Evolutionary conservation across 2,113 vertebrate genomes (phyloP).

Genomic region (Stigmatopora argus): DNA sequence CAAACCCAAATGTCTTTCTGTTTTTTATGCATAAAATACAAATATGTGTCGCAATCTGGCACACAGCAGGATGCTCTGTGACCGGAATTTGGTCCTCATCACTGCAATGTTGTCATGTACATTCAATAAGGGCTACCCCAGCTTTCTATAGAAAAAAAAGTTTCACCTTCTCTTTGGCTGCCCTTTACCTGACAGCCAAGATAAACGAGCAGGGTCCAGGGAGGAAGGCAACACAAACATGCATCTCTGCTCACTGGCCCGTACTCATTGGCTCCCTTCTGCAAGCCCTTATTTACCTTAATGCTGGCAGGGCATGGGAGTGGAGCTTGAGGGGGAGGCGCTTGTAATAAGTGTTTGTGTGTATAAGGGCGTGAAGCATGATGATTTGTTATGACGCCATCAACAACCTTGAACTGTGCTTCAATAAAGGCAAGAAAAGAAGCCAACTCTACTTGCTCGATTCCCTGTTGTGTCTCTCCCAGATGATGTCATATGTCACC

Average conservation of each 20-base stretch:
- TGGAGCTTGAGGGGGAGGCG: constrained; percentile 34
- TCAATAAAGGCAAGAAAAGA: constrained; percentile 40
- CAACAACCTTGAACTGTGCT: constrained; percentile 57
- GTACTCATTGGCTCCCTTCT: constrained; percentile 63
- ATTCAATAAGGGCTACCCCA: constrained; percentile 61
- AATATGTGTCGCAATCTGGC: constrained; percentile 40
- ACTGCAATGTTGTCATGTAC: constrained; percentile 50
- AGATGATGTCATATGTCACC: constrained; percentile 71
- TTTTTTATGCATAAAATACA: constrained; percentile 38
- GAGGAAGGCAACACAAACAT: constrained; percentile 66
- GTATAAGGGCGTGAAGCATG: constrained; percentile 12
- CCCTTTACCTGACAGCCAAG: constrained; percentile 71
- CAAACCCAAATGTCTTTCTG: constrained; percentile 51
- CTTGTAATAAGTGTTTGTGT: constrained; percentile 3
- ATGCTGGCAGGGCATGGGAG: constrained; percentile 43
- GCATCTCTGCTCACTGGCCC: constrained; percentile 66
- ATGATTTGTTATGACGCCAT: constrained; percentile 54
- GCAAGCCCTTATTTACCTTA: constrained; percentile 70
- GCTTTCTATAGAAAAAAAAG: constrained; percentile 64
- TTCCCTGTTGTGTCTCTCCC: constrained; percentile 41
- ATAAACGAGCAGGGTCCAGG: constrained; percentile 69
- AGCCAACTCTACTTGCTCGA: constrained; percentile 47
- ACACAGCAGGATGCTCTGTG: constrained; percentile 41
- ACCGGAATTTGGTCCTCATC: constrained; percentile 54
- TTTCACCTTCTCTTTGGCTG: constrained; percentile 71